These are phyloP conservation scores for Knipowitschia caucasica DNA, from an alignment of 2,797 vertebrate genomes.

Conservation along the genomic window DNA sequence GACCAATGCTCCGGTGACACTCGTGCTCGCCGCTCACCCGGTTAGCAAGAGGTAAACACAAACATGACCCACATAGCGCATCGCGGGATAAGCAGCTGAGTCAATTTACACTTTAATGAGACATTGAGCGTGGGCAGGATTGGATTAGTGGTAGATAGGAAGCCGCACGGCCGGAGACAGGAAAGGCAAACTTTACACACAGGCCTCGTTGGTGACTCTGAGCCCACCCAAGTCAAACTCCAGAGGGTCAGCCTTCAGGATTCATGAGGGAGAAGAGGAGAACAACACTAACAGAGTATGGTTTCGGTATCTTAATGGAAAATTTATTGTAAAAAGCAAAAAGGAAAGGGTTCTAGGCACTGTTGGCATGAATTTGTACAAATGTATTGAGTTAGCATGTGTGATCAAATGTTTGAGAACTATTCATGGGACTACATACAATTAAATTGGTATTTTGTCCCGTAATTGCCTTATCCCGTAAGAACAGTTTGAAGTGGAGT, in stretches of 20 bases:
- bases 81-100: slow-evolving; percentile 23
- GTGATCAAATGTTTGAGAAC: no score
- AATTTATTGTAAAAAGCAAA: no score
- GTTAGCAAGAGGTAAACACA: slow-evolving; percentile 18
- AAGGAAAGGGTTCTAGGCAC: no score
- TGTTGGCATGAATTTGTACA: no score
- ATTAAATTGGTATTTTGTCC: no score
- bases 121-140: slow-evolving; percentile 17
- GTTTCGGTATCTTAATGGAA: no score
- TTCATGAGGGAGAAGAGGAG: background rate
- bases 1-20: background rate
- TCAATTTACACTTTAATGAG: slow-evolving; percentile 35
- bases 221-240: background rate
- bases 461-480: no score
- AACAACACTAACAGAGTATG: no score
- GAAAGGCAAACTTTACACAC: background rate
- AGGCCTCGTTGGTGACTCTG: background rate
- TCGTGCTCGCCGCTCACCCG: background rate
- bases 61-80: slow-evolving; percentile 31
- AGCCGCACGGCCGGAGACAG: background rate
- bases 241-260: background rate
- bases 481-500: no score
- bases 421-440: no score
- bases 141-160: slow-evolving; percentile 13
- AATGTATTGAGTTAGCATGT: no score